Conservation (phyloP, 2,888 invertebrate genomes). For the Cryptus armator region DNA sequence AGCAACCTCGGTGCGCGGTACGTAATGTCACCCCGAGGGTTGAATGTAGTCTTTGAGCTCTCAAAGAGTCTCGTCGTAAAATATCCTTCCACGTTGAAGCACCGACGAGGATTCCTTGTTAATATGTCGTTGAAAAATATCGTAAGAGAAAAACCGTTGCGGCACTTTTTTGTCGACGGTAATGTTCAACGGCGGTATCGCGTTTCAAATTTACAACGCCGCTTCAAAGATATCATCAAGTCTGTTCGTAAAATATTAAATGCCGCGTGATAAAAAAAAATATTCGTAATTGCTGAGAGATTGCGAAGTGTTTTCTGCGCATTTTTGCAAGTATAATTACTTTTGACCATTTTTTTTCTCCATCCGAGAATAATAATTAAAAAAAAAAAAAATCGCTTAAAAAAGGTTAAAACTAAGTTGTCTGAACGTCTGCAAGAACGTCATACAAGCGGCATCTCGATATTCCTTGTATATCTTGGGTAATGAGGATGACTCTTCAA, state of each 20-base stretch:
- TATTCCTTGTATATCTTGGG: background rate
- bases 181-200: background rate
- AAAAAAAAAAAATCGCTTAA: too few species aligned
- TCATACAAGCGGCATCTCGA: background rate
- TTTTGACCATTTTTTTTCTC: too few species aligned
- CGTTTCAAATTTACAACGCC: background rate
- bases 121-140: background rate
- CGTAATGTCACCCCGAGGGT: conserved; percentile 3
- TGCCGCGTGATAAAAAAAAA: too few species aligned
- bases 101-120: conserved; percentile 3
- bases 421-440: background rate
- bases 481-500: background rate
- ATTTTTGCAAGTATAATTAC: too few species aligned
- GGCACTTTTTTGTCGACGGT: background rate
- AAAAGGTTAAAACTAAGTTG: background rate
- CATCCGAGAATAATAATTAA: too few species aligned
- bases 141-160: too few species aligned
- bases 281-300: too few species aligned
- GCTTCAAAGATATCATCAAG: background rate
- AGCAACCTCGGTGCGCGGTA: background rate
- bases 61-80: conserved; percentile 18
- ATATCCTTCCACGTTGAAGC: background rate
- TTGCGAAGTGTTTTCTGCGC: too few species aligned
- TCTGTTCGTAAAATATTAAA: background rate
- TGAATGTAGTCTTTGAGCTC: conserved; percentile 16